Percentiles rank a stretch among this genome's conserved stretches.
phyloP scores from a whole-genome alignment of 2,888 invertebrate genomes.

The Dexiosoma caninum region DNA sequence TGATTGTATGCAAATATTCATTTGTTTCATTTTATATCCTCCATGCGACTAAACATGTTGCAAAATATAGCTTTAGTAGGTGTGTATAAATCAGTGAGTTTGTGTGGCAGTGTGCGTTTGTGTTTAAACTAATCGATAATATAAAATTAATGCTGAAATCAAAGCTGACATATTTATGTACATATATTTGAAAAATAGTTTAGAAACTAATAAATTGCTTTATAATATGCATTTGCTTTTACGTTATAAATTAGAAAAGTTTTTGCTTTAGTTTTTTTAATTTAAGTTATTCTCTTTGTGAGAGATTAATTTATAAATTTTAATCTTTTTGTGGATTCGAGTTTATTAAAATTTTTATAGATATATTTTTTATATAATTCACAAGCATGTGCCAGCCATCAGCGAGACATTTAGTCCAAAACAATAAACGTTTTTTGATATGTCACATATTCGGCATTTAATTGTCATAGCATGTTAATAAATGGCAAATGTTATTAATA shows the following conservation, averaged over 20 bases:
- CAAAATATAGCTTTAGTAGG: not conserved
- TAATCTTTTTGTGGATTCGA: too few relatives aligned
- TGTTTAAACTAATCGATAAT: conserved; percentile 46
- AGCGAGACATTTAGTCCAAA: too few relatives aligned
- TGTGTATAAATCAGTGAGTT: too few relatives aligned
- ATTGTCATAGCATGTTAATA: conserved; percentile 19
- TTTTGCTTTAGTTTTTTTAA: not conserved
- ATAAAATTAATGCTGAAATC: conserved; percentile 40
- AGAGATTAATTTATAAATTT: too few relatives aligned
- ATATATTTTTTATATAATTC: too few relatives aligned
- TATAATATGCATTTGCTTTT: not conserved
- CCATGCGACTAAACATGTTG: not conserved
- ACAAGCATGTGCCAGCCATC: too few relatives aligned
- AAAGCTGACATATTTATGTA: conserved; percentile 1
- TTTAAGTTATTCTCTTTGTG: too few relatives aligned
- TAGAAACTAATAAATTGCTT: not conserved
- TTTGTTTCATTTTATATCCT: not conserved
- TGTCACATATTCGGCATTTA: conserved; percentile 18
- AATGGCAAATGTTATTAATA: conserved; percentile 10
- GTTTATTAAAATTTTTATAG: too few relatives aligned
- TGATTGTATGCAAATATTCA: not conserved
- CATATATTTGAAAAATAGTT: not conserved
- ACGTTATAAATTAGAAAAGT: not conserved
- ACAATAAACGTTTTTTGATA: not conserved
- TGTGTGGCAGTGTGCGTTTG: not conserved